Conservation (phyloP, 2,113 vertebrate species). For the Atractosteus spatula region DNA sequence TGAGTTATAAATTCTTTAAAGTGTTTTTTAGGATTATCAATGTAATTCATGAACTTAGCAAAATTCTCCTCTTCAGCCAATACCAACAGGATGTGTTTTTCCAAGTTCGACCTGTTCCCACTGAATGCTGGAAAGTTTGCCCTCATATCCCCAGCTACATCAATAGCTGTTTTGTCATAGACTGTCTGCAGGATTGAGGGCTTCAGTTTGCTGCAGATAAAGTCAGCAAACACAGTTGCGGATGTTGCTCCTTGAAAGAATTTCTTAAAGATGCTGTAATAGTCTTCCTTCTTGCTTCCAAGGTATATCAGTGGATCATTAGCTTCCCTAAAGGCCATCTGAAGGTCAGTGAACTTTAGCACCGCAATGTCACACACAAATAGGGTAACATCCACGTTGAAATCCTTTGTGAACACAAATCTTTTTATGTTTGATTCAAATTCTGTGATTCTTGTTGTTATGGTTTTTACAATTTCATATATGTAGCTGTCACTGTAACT, state of each 20-base stretch:
- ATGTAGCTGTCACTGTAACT: conserved; percentile 30
- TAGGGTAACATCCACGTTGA: conserved; percentile 34
- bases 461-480: conserved; percentile 43
- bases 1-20: conserved; percentile 46
- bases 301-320: conserved; percentile 51
- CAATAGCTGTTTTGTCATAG: conserved; percentile 40
- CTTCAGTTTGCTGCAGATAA: conserved; percentile 61
- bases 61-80: conserved; percentile 65
- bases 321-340: conserved; percentile 36
- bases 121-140: conserved; percentile 45
- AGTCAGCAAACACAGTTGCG: conserved; percentile 46
- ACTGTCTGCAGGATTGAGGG: conserved; percentile 25
- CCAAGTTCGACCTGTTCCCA: conserved; percentile 59
- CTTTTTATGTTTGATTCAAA: not conserved
- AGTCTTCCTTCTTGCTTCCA: conserved; percentile 52
- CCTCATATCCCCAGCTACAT: conserved; percentile 49
- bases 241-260: conserved; percentile 57
- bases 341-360: conserved; percentile 43
- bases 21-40: conserved; percentile 23
- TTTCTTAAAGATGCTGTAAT: conserved; percentile 52
- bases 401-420: conserved; percentile 39
- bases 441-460: conserved; percentile 7
- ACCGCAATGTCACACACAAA: conserved; percentile 48
- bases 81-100: conserved; percentile 58
- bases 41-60: conserved; percentile 51